Conservation (phyloP, 2,797 vertebrate genomes). For the Protonibea diacanthus region DNA sequence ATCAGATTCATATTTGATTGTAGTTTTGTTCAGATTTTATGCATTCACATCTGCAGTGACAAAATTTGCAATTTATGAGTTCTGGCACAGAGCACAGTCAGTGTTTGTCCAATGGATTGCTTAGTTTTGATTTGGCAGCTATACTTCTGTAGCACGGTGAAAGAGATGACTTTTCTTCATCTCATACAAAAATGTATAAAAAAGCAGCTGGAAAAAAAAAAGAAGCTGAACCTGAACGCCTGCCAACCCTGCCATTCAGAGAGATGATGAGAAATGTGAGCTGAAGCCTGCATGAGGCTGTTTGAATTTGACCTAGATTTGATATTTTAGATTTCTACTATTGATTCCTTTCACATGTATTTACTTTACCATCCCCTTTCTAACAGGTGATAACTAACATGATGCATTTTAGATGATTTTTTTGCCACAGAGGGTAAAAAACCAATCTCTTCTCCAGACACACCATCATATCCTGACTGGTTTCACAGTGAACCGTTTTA, state of each 20-base stretch:
- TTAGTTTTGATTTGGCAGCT: conserved; percentile 45
- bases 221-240: conserved; percentile 14
- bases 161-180: conserved; percentile 23
- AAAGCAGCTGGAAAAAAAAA: conserved; percentile 9
- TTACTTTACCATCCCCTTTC: conserved; percentile 47
- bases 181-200: conserved; percentile 34
- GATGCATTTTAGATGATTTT: conserved; percentile 53
- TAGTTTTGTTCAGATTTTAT: conserved; percentile 6
- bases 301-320: conserved; percentile 35
- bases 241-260: conserved; percentile 18
- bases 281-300: conserved; percentile 17
- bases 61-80: conserved; percentile 5
- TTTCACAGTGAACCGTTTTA: conserved; percentile 67
- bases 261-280: conserved; percentile 48
- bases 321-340: conserved; percentile 53
- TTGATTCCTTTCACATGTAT: conserved; percentile 60
- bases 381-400: conserved; percentile 49
- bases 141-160: conserved; percentile 13
- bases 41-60: not conserved
- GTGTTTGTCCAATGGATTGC: conserved; percentile 19
- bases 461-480: conserved; percentile 39
- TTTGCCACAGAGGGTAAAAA: conserved; percentile 49
- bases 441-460: conserved; percentile 59
- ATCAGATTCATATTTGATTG: conserved; percentile 7
- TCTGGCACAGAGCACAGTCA: conserved; percentile 18